Percentiles rank a stretch among this genome's conserved stretches.
Conservation (phyloP, 2,113 vertebrate species). For the Irena cyanogastra region DNA sequence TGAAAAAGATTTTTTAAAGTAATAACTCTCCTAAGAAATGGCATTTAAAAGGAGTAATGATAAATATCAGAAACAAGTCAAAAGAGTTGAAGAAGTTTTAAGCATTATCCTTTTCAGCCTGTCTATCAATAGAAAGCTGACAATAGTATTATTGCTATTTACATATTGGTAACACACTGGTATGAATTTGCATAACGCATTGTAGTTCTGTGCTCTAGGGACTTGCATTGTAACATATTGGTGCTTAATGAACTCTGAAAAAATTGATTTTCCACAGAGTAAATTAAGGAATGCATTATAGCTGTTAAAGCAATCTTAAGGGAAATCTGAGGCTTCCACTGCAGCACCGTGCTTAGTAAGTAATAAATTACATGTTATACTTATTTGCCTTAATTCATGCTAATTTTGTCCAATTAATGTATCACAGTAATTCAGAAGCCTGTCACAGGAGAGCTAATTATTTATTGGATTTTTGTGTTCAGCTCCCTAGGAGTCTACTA, state of each 20-base stretch:
- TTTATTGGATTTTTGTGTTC: constrained; percentile 90
- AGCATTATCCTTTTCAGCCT: constrained; percentile 69
- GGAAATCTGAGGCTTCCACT: constrained; percentile 97
- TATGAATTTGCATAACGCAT: constrained; percentile 98
- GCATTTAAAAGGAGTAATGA: not conserved
- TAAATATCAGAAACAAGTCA: constrained; percentile 14
- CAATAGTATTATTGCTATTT: constrained; percentile 93
- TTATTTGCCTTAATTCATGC: constrained; percentile 99
- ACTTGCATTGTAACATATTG: constrained; percentile 99
- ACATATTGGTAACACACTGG: constrained; percentile 90
- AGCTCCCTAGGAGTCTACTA: constrained; percentile 82
- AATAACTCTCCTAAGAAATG: not conserved
- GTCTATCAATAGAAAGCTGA: constrained; percentile 84
- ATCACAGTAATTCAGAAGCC: constrained; percentile 95
- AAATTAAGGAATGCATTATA: constrained; percentile 99
- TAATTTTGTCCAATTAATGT: constrained; percentile 99
- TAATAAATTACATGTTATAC: constrained; percentile 99
- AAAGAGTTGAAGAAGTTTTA: constrained; percentile 57
- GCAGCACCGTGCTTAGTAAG: constrained; percentile 98
- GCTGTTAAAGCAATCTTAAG: constrained; percentile 99
- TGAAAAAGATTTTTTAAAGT: not conserved
- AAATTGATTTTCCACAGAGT: constrained; percentile 99
- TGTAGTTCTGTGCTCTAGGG: constrained; percentile 91
- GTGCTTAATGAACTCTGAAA: constrained; percentile 99
- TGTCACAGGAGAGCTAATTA: constrained; percentile 99